Evolutionary conservation across 2,113 vertebrate species (phyloP), one percentile per base, ranked within the genome.

Genomic region (Recurvirostra avosetta): DNA sequence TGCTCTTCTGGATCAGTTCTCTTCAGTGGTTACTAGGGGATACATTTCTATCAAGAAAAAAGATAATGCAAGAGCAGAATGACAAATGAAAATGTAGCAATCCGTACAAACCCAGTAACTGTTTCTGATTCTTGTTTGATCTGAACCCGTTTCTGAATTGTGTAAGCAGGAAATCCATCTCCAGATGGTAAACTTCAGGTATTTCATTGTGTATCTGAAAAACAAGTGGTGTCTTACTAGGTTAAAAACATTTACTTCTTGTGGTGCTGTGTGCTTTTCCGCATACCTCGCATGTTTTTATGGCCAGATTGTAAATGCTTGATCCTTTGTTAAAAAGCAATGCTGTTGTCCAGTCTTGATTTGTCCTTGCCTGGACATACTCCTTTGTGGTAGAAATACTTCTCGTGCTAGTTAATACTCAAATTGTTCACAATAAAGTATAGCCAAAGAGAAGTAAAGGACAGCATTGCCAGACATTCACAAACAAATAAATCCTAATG

Each of bases 401-500:
- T 67, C 41, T 56, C 3, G 23, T 19, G 8, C 26, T 26, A 15
- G 52, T 78, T 78, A 17, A 21, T 16, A 34, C 23, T 86, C 82
- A 41, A n/a, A 78, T 36, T 71, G 21, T 21, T 62, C 2, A 2
- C 81, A 77, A 27, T 58, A 27, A 96, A 73, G 47, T 15, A 23
- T 41, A 41, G 58, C 65, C 72, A 5, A 25, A 79, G 62, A 86
- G 29, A 12, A 29, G 63, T 38, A 88, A 91, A 93, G 41, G 40
- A 62, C 72, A 91, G 36, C 40, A 32, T 36, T 23, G 50, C 70
- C 74, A 80, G 84, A 41, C 47, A 17, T 67, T 66, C 88, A 55
- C 88, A 84, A 94, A 96, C 93, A 95, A 72, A 96, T 94, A 94
- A 97, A 95, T 84, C 95, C 93, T 96, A 92, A 96, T 36, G 95